Evolutionary conservation across 2,888 invertebrate species (phyloP).

Genomic region (Acronicta psi): DNA sequence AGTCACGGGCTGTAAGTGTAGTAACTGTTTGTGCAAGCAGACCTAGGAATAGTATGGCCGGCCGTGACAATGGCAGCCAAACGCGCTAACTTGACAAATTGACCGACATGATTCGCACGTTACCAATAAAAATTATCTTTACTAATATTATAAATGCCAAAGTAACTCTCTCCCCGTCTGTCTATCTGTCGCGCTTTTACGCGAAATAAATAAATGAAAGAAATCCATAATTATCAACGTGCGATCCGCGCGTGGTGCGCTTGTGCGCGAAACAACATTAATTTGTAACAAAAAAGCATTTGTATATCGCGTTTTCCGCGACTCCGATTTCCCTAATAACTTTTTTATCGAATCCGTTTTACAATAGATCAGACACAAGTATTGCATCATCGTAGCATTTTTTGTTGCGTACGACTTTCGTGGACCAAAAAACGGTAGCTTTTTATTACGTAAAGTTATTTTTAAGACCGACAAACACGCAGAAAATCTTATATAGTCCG

Average conservation of each 20-base stretch:
- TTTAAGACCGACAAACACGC: not conserved
- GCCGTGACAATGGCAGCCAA: slow-evolving; percentile 73
- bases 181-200: too few species aligned
- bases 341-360: slow-evolving; percentile 22
- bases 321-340: slow-evolving; percentile 28
- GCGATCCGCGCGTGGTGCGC: too few species aligned
- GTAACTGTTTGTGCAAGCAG: slow-evolving; percentile 46
- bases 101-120: slow-evolving; percentile 52
- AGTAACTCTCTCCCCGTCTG: too few species aligned
- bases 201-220: too few species aligned
- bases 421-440: slow-evolving; percentile 7
- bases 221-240: too few species aligned
- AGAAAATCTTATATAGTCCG: not conserved
- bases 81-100: slow-evolving; percentile 65
- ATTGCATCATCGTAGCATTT: slow-evolving; percentile 31
- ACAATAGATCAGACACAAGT: slow-evolving; percentile 22
- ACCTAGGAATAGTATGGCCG: slow-evolving; percentile 52
- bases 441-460: slow-evolving; percentile 17
- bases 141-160: too few species aligned
- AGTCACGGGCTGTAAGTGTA: slow-evolving; percentile 30
- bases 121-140: too few species aligned
- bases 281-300: slow-evolving; percentile 5
- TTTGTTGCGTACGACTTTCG: slow-evolving; percentile 29
- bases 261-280: slow-evolving; percentile 6
- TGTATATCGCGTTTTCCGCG: slow-evolving; percentile 9